These are phyloP conservation scores for Schizothorax lantsangensis DNA, from an alignment of 2,797 vertebrate genomes.

Conservation along the genomic window DNA sequence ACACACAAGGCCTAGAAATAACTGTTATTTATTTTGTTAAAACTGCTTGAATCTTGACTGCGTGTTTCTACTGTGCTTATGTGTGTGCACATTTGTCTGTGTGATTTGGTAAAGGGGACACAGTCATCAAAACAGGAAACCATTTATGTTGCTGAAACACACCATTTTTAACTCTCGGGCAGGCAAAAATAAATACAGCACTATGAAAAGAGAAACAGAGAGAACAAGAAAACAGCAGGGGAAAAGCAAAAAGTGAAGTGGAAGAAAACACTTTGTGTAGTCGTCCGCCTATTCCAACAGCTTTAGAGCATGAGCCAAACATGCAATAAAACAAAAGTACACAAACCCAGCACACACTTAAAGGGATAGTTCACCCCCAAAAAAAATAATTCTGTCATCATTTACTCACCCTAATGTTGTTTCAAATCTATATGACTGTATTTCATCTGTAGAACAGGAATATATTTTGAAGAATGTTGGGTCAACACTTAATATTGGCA, in stretches of 20 bases:
- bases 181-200: slow-evolving; percentile 74
- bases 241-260: neutral
- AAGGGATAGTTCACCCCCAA: neutral
- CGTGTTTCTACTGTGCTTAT: neutral
- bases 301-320: slow-evolving; percentile 10
- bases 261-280: slow-evolving; percentile 18
- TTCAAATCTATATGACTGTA: neutral
- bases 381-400: neutral
- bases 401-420: neutral
- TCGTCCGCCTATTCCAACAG: slow-evolving; percentile 1
- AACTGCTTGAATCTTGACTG: neutral
- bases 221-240: slow-evolving; percentile 4
- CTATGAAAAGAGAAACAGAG: slow-evolving; percentile 51
- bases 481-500: neutral
- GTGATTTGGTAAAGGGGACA: slow-evolving; percentile 47
- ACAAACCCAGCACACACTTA: neutral
- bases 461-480: neutral
- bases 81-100: neutral
- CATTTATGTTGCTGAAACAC: slow-evolving; percentile 80
- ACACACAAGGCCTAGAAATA: neutral
- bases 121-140: slow-evolving; percentile 81
- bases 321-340: slow-evolving; percentile 5
- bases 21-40: neutral
- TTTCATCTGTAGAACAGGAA: neutral
- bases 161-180: slow-evolving; percentile 79